phyloP scores from a whole-genome alignment of 30 jellyfish, hydroid and myxozoan genomes.

The Aurelia aurita region DNA sequence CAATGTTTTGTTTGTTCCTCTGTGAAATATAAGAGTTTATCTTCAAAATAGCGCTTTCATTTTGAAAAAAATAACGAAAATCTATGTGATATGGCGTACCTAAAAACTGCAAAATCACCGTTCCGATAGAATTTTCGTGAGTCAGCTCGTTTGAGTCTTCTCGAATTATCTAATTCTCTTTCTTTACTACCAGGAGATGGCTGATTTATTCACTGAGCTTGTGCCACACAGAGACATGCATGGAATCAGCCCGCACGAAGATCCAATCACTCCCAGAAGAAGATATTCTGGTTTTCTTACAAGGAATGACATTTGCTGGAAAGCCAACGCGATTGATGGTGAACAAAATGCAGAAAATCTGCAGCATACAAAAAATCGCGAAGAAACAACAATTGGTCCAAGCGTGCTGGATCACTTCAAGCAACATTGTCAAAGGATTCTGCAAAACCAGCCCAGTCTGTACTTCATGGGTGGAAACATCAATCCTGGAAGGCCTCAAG shows the following conservation, averaged over 20 bases:
- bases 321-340: slow-evolving; percentile 57
- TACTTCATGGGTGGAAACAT: slow-evolving; percentile 60
- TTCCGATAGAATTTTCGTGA: no score
- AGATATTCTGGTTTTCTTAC: slow-evolving; percentile 29
- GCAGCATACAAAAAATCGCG: slow-evolving; percentile 41
- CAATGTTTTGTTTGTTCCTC: no score
- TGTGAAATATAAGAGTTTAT: no score
- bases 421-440: slow-evolving; percentile 67
- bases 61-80: no score
- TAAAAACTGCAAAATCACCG: no score
- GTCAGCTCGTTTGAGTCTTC: no score
- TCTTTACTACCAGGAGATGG: slow-evolving; percentile 37
- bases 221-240: slow-evolving; percentile 61
- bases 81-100: no score
- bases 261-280: slow-evolving; percentile 11
- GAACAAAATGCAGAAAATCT: slow-evolving; percentile 44
- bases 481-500: slow-evolving; percentile 42
- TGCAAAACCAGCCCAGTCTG: slow-evolving; percentile 51
- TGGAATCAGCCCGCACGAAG: slow-evolving; percentile 32
- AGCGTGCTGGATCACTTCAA: slow-evolving; percentile 70
- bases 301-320: slow-evolving; percentile 57
- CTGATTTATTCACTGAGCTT: slow-evolving; percentile 44
- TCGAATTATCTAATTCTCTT: no score
- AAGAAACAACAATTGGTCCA: slow-evolving; percentile 23
- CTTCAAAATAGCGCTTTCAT: no score